phyloP scores from a whole-genome alignment of 2,797 vertebrate genomes.

The Peromyscus melanophrys region DNA sequence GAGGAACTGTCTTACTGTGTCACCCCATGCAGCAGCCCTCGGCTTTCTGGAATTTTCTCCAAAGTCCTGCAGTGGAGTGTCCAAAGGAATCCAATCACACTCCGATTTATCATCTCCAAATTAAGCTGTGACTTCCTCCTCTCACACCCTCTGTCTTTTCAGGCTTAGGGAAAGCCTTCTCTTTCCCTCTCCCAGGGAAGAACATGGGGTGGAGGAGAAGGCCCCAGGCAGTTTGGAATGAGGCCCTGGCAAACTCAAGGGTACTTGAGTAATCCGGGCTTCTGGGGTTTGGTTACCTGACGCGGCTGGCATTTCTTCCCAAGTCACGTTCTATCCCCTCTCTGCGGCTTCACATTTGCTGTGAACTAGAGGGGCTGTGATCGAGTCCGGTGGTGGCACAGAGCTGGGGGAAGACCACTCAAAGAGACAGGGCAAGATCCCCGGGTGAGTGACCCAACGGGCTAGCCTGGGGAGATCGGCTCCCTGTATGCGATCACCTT shows the following conservation, averaged over 20 bases:
- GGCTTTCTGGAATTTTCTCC: not conserved
- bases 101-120: not conserved
- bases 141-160: too few species aligned
- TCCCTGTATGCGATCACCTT: not conserved
- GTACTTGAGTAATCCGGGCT: not conserved
- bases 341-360: slow-evolving; percentile 23
- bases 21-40: not conserved
- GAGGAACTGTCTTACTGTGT: accelerated
- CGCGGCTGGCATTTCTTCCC: slow-evolving; percentile 28
- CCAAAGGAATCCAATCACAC: too few species aligned
- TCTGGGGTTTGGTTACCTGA: not conserved
- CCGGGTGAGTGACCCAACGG: accelerated
- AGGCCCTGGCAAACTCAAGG: not conserved
- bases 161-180: not conserved
- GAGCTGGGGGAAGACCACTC: not conserved
- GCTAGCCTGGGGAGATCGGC: not conserved
- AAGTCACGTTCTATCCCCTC: not conserved
- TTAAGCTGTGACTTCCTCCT: not conserved
- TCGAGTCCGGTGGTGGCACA: not conserved
- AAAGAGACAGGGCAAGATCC: not conserved
- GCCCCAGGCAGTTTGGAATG: not conserved
- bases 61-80: not conserved
- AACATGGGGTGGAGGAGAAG: not conserved
- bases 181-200: not conserved
- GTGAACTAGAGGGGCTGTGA: not conserved